Evolutionary conservation across 1,140 invertebrate genomes (phyloP).

Genomic region (Drosophila pachea): DNA sequence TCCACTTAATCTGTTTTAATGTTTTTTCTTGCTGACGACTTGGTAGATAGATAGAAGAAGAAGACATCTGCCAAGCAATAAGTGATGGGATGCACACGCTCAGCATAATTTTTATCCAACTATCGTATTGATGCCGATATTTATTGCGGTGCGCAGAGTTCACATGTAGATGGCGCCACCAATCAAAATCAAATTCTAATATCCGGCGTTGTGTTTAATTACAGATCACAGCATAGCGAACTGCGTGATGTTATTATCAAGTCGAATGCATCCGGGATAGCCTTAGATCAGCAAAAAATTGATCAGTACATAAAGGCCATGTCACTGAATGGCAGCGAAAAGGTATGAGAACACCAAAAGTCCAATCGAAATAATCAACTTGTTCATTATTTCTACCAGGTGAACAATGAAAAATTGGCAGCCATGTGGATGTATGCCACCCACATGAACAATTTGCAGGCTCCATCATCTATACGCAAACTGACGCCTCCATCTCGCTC

Average conservation of each 20-base stretch:
- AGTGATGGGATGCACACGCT: neutral
- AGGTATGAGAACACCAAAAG: slow-evolving; percentile 35
- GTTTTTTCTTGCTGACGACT: slow-evolving; percentile 25
- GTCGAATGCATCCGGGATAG: slow-evolving; percentile 55
- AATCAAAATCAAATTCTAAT: neutral
- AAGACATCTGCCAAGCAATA: slow-evolving; percentile 24
- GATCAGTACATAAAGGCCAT: slow-evolving; percentile 75
- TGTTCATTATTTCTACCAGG: slow-evolving; percentile 26
- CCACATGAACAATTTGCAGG: slow-evolving; percentile 63
- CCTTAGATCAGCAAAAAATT: slow-evolving; percentile 67
- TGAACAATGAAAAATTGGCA: slow-evolving; percentile 67
- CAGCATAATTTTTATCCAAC: neutral
- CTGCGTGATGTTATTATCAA: slow-evolving; percentile 71
- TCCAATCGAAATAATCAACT: neutral
- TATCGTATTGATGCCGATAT: neutral
- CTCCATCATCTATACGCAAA: slow-evolving; percentile 48
- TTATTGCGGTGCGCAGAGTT: neutral
- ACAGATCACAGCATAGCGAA: slow-evolving; percentile 57
- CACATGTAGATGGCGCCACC: slow-evolving; percentile 20
- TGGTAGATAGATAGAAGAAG: slow-evolving; percentile 29
- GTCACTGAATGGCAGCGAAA: slow-evolving; percentile 67
- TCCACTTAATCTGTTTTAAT: slow-evolving; percentile 2
- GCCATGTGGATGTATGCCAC: slow-evolving; percentile 76
- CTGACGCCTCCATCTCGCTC: slow-evolving; percentile 54
- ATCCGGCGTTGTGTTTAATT: slow-evolving; percentile 15